Conservation (phyloP, 1,140 invertebrate species). For the Lerema accius region DNA sequence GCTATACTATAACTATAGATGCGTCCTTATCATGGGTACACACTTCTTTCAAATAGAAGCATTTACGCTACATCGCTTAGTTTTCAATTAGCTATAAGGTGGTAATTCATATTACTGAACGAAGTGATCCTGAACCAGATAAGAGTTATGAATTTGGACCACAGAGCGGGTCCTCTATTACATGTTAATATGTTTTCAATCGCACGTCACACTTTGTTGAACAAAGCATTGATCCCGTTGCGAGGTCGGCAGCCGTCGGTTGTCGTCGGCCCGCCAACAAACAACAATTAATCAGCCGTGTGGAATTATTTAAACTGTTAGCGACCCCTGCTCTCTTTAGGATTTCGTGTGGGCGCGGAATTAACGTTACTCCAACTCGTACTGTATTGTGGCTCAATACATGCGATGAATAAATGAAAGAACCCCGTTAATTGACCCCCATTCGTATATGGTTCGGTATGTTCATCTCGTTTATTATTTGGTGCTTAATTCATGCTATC, state of each 20-base stretch:
- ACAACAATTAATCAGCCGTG: slow-evolving; percentile 24
- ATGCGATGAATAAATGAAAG: slow-evolving; percentile 25
- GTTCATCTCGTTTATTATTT: slow-evolving; percentile 17
- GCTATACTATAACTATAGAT: no score
- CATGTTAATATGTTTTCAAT: not conserved
- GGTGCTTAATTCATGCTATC: slow-evolving; percentile 3
- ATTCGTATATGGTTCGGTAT: slow-evolving; percentile 25
- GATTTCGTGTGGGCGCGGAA: slow-evolving; percentile 25
- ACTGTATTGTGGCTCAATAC: slow-evolving; percentile 17
- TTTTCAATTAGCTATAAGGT: no score
- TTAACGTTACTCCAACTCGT: slow-evolving; percentile 20
- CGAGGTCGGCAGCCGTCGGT: slow-evolving; percentile 26
- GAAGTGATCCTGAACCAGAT: no score
- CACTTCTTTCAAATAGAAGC: no score
- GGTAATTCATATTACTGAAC: no score
- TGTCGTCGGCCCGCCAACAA: slow-evolving; percentile 19
- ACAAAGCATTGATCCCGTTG: slow-evolving; percentile 28
- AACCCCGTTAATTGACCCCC: slow-evolving; percentile 25
- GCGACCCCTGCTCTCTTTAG: slow-evolving; percentile 27
- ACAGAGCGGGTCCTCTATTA: no score
- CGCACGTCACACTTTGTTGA: not conserved
- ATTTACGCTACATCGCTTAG: no score
- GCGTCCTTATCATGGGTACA: no score
- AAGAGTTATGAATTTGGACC: no score
- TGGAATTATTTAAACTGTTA: slow-evolving; percentile 26